Evolutionary conservation across 2,113 vertebrate genomes (phyloP).

Genomic region (Dromaius novaehollandiae): DNA sequence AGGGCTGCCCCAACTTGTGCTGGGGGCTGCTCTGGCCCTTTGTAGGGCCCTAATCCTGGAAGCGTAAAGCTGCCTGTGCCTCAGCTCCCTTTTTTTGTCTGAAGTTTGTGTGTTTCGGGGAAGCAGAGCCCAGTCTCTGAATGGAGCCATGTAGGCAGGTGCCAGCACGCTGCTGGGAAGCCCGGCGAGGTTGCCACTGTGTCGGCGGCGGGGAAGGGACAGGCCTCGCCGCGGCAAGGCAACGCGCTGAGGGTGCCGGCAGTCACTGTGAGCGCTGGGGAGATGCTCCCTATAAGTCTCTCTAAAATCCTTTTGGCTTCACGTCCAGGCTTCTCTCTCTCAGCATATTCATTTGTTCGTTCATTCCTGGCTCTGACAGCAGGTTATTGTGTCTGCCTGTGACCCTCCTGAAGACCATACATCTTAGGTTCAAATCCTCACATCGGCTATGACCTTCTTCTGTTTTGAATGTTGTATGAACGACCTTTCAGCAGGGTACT

Average conservation of each 20-base stretch:
- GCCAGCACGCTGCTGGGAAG: background rate
- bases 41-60: background rate
- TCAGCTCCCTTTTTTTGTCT: background rate
- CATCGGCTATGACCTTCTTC: constrained; percentile 42
- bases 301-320: constrained; percentile 23
- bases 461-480: background rate
- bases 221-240: background rate
- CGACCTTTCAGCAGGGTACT: constrained; percentile 62
- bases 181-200: background rate
- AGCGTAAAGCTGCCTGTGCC: background rate
- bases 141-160: background rate
- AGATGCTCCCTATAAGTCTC: constrained; percentile 42
- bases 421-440: constrained; percentile 57
- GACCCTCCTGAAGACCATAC: constrained; percentile 51
- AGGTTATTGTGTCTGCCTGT: constrained; percentile 57
- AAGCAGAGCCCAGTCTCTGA: background rate
- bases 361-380: constrained; percentile 59
- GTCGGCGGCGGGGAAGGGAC: background rate
- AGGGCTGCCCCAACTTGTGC: background rate
- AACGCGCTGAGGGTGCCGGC: background rate
- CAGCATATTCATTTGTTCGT: constrained; percentile 22
- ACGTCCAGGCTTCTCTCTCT: background rate
- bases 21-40: background rate
- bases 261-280: background rate
- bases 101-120: background rate